These are phyloP conservation scores for Octonoba sinensis DNA, from an alignment of 2,888 invertebrate genomes.

Conservation along the genomic window DNA sequence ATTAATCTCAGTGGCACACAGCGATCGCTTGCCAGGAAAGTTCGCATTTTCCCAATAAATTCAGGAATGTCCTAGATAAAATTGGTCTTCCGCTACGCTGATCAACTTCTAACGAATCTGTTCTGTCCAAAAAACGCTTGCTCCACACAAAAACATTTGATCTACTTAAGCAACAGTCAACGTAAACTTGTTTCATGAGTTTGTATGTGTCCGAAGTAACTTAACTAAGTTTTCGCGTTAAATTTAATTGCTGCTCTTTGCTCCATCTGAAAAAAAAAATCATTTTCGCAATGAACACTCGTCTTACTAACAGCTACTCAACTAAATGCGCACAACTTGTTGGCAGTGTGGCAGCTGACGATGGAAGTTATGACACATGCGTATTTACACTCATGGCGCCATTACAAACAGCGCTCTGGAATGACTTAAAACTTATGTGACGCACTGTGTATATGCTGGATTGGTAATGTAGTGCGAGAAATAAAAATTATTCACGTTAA, in stretches of 20 bases:
- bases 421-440: neutral
- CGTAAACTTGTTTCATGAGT: neutral
- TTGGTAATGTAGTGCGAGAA: no score
- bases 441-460: neutral
- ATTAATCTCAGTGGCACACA: neutral
- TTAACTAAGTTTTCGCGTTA: neutral
- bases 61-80: no score
- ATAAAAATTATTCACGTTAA: no score
- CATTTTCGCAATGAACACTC: no score
- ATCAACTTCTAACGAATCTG: neutral
- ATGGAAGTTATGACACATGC: neutral
- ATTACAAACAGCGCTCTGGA: neutral
- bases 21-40: neutral
- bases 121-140: neutral
- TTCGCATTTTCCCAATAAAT: no score
- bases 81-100: no score
- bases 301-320: neutral
- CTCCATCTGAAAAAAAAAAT: neutral
- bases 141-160: slow-evolving; percentile 1
- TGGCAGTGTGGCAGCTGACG: neutral
- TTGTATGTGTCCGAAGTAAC: no score
- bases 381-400: neutral
- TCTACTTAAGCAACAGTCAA: neutral
- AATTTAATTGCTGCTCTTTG: neutral
- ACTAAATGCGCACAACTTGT: neutral